phyloP scores from a whole-genome alignment of 2,113 vertebrate species.

The Varanus salvator region DNA sequence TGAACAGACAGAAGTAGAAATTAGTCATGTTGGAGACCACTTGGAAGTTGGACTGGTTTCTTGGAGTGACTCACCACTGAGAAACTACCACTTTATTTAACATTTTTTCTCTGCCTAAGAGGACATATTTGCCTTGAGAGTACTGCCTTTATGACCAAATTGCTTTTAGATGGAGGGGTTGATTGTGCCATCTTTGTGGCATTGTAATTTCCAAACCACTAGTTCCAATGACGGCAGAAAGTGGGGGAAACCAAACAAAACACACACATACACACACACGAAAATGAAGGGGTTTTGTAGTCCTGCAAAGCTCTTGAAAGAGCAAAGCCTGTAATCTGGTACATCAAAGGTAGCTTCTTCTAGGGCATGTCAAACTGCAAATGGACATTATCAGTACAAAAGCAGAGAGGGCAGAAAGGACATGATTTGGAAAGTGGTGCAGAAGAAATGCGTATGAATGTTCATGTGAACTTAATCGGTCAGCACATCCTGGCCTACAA shows the following conservation, averaged over 20 bases:
- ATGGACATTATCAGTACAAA: neutral
- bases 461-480: no score
- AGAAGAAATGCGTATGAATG: neutral
- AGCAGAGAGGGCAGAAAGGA: neutral
- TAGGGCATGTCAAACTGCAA: neutral
- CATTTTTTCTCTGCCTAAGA: neutral
- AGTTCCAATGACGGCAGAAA: neutral
- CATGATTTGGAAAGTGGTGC: rapidly evolving
- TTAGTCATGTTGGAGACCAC: constrained; percentile 45
- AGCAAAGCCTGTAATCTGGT: constrained; percentile 29
- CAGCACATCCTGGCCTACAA: no score
- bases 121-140: neutral
- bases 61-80: constrained; percentile 49
- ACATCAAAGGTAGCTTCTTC: constrained; percentile 16
- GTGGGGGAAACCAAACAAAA: neutral
- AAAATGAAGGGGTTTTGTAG: constrained; percentile 17
- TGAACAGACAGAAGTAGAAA: constrained; percentile 44
- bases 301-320: neutral
- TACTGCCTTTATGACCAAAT: neutral
- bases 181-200: neutral
- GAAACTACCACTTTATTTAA: constrained; percentile 33
- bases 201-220: constrained; percentile 42
- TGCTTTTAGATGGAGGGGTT: constrained; percentile 31
- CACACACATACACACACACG: neutral
- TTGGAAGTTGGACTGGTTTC: constrained; percentile 2